Evolutionary conservation across 2,888 invertebrate species (phyloP).

Genomic region (Hydrotaea diabolus): DNA sequence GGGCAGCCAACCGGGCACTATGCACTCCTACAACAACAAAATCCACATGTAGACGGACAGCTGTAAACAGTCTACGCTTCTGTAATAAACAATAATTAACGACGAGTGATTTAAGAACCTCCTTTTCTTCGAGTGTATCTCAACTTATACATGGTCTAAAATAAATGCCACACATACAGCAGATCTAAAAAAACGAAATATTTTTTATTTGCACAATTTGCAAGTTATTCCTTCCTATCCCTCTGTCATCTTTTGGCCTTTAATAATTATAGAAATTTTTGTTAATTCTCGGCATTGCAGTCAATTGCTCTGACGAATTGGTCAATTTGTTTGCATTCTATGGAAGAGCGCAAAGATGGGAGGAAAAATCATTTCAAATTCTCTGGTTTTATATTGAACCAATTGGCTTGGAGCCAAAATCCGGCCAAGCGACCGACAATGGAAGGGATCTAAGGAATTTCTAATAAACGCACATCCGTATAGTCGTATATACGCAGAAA

Average conservation of each 20-base stretch:
- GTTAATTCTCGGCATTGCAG: not conserved
- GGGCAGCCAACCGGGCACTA: no score
- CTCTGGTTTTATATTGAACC: not conserved
- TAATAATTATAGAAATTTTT: not conserved
- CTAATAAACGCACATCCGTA: not conserved
- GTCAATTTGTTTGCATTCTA: conserved; percentile 1
- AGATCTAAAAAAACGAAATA: not conserved
- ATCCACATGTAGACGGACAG: no score
- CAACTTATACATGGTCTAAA: no score
- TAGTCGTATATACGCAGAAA: not conserved
- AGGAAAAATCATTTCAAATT: not conserved
- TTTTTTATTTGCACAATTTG: conserved; percentile 1
- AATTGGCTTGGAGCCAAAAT: conserved; percentile 17
- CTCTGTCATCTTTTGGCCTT: not conserved
- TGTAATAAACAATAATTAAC: no score
- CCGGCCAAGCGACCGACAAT: not conserved
- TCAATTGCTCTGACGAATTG: not conserved
- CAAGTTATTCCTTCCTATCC: not conserved
- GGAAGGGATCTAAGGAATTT: not conserved
- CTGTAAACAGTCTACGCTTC: no score
- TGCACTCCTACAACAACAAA: no score
- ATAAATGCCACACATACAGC: not conserved
- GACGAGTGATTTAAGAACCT: no score
- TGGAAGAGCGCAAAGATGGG: not conserved
- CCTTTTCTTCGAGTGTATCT: no score